Evolutionary conservation across 2,888 invertebrate genomes (phyloP), one percentile per base, ranked within the genome.

Genomic region (Acholoe squamosa): DNA sequence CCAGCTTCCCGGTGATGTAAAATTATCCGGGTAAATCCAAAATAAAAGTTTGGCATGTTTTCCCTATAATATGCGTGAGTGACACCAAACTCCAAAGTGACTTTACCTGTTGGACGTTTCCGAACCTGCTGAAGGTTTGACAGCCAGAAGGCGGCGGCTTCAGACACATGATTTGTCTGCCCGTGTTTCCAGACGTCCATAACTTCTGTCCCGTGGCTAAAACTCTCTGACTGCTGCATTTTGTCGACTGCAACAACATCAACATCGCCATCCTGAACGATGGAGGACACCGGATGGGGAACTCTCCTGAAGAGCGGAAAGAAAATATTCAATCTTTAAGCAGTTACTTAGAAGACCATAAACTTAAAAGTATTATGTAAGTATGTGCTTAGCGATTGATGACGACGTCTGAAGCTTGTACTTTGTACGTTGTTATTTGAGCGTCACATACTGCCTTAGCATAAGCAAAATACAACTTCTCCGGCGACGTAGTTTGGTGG

Each of bases 221-320:
- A n/a, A 71, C 31, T 71, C 71, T 25, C 25, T 28, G 28, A 25
- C 14, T 25, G 25, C 28, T 71, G 71, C 71, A 71, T 71, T 71
- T 71, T 71, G 61, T 14, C n/a, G 71, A 71, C 31, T n/a, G 71
- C 12, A 71, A 28, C 71, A 71, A 28, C 71, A 71, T 71, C 25
- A 71, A 71, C 71, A 71, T 71, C 71, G 71, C 19, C 71, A 71
- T 71, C 28, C 31, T 71, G 71, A 25, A 14, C 28, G 3, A 3
- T 14, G 31, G 31, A 25, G 67, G 14, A 67, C 67, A 67, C 67
- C 67, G 67, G 67, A 67, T 67, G n/a, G 3, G 71, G 28, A 28
- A 28, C 71, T 71, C 71, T 71, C 31, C 28, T 28, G 28, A 71
- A 28, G 25, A 25, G 61, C 1, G 61, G 22, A 1, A 61, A 14